Evolutionary conservation across 2,888 invertebrate genomes (phyloP), one percentile per base, ranked within the genome.

Genomic region (Orthosia cruda): DNA sequence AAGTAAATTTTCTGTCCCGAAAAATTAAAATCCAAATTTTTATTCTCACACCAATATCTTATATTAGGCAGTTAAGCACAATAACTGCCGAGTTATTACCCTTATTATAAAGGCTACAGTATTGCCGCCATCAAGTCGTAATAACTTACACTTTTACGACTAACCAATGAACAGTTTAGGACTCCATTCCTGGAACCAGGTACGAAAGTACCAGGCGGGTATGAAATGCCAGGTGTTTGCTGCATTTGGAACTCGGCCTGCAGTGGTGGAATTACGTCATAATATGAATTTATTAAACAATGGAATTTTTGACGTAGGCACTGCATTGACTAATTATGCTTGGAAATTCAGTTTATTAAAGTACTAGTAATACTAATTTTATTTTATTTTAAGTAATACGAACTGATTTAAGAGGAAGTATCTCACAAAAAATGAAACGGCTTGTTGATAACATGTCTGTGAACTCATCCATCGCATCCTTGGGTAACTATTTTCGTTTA

Each of bases 71-170:
- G 15, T 61, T 45, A 45, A 18, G 50, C 45, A 26, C 49, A 78
- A 78, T 67, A 64, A 67, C 66, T 61, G 52, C 26, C 49, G 54
- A 73, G 55, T 78, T 54, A 81, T 74, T 54, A 61, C 63, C 15
- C 58, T 78, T 49, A 66, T 58, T 74, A 57, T 49, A 64, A 71
- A 65, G 47, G 55, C 52, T 80, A 75, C 62, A 69, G 52, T 54
- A 83, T 64, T 23, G 69, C 75, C 49, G 58, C 73, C 77, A 81
- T 83, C 62, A 71, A 71, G 74, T 59, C 45, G 55, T 77, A 81
- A 77, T 79, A 66, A 75, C 67, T 84, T 74, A 84, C 55, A 58
- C 45, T 64, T 83, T 83, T 84, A 83, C 69, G 84, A 77, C 45
- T 32, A 57, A 80, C 57, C 66, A 77, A 77, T 83, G 57, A 71